Percentiles rank a stretch among this genome's conserved stretches.
phyloP scores from a whole-genome alignment of 2,888 invertebrate species.

The Desoria tigrina region DNA sequence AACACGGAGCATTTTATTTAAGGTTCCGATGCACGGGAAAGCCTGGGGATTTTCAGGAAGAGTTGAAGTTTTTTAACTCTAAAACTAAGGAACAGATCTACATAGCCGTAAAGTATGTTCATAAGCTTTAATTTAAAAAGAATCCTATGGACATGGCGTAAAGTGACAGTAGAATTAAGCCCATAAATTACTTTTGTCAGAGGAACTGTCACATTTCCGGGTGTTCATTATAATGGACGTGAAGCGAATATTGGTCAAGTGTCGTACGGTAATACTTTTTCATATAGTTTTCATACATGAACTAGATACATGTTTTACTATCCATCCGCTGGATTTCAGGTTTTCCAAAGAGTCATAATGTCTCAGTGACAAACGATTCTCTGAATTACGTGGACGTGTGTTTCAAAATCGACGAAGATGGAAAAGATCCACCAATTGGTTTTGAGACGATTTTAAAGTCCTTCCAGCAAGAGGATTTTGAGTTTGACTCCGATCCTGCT shows the following conservation, averaged over 20 bases:
- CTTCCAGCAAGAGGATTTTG: conserved; percentile 22
- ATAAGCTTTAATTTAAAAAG: neutral
- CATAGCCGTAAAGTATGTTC: conserved; percentile 32
- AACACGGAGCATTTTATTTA: conserved; percentile 45
- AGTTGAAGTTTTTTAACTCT: conserved; percentile 30
- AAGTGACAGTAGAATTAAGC: too few relatives aligned
- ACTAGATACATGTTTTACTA: too few relatives aligned
- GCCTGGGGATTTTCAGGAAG: conserved; percentile 36
- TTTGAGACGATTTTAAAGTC: conserved; percentile 26
- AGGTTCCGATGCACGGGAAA: conserved; percentile 31
- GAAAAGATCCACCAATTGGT: conserved; percentile 34
- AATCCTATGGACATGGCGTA: too few relatives aligned
- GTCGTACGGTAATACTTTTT: conserved; percentile 37
- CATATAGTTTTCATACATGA: too few relatives aligned
- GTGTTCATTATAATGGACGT: conserved; percentile 24
- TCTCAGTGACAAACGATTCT: conserved; percentile 41
- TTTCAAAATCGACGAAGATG: conserved; percentile 37
- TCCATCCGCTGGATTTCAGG: too few relatives aligned
- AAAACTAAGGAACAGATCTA: conserved; percentile 30
- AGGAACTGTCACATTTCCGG: conserved; percentile 31
- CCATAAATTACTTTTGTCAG: too few relatives aligned
- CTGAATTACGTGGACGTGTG: conserved; percentile 31
- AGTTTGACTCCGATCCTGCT: conserved; percentile 23
- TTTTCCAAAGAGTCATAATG: conserved; percentile 31
- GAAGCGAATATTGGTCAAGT: conserved; percentile 35